Evolutionary conservation across 64 coral and sea anemone species (phyloP), one percentile per base, ranked within the genome.

Genomic region (Stichodactyla mertensii): DNA sequence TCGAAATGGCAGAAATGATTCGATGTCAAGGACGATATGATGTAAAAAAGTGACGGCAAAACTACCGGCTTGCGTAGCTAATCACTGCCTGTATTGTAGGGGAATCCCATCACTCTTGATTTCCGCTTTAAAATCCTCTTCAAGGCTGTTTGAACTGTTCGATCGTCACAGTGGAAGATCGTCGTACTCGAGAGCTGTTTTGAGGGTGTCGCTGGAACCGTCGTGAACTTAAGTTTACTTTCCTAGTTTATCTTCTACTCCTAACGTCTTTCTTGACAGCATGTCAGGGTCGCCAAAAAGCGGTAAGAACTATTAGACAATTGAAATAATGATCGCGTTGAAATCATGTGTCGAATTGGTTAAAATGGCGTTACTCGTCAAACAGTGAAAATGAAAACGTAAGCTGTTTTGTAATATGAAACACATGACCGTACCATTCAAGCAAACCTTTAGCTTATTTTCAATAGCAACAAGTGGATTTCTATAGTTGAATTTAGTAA

Each of bases 21-120:
- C 52, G 78, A 53, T 55, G 53, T 53, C 53, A 20, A 53, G 31
- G 8, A 81, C n/a, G 26, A 7, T 53, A 51, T 53, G 20, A 53
- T 52, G 52, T 54, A 52, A 81, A 81, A 54, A 81, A 81, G 78
- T 81, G 78, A 55, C 78, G 78, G 78, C 31, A 54, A 81, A 81
- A 53, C 62, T 81, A 81, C 53, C 36, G 78, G 53, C 53, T 54
- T 18, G 53, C 51, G 18, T 81, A 53, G 53, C 53, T 81, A 23
- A 81, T 55, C 36, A 55, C 36, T 55, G 36, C 12, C 24, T 81
- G 4, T 12, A 54, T 81, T 81, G 1, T 53, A 81, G 78, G 36
- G 78, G 36, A 53, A 55, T 55, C 36, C 53, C 36, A 55, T n/a
- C 36, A 51, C 53, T 55, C n/a, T 15, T 79, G 19, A 81, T 81